phyloP scores from a whole-genome alignment of 2,888 invertebrate species.

The Apotomis capreana region DNA sequence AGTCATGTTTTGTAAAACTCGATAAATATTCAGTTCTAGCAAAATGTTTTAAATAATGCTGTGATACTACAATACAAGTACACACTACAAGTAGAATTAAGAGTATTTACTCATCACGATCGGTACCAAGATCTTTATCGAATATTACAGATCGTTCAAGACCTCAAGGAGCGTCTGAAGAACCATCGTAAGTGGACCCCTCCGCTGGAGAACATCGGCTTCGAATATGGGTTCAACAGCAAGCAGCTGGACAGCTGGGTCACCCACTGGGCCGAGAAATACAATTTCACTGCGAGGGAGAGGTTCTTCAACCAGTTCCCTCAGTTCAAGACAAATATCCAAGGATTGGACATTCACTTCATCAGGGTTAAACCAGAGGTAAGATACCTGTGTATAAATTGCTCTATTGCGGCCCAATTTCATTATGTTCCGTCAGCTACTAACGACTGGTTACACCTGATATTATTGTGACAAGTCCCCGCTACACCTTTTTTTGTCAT shows the following conservation, averaged over 20 bases:
- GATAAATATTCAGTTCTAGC: no score
- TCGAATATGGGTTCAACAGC: conserved; percentile 89
- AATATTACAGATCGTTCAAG: conserved; percentile 43
- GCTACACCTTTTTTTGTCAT: no score
- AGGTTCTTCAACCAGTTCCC: conserved; percentile 85
- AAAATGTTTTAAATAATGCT: no score
- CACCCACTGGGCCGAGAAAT: conserved; percentile 88
- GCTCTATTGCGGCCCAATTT: no score
- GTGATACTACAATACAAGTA: no score
- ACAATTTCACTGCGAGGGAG: conserved; percentile 83
- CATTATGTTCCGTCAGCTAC: no score
- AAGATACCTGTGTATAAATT: background rate
- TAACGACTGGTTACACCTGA: no score
- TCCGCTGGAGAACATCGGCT: conserved; percentile 85
- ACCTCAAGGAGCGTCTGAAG: conserved; percentile 43
- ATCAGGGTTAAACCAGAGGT: conserved; percentile 83
- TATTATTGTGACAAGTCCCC: no score
- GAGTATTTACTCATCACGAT: no score
- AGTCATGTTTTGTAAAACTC: no score
- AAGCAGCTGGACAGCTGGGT: conserved; percentile 84
- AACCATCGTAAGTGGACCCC: conserved; percentile 50
- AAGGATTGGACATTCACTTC: conserved; percentile 87
- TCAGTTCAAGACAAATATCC: conserved; percentile 88
- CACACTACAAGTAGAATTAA: no score
- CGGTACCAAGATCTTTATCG: no score